Conservation (phyloP, 1,140 invertebrate species). For the Mamestra configurata region DNA sequence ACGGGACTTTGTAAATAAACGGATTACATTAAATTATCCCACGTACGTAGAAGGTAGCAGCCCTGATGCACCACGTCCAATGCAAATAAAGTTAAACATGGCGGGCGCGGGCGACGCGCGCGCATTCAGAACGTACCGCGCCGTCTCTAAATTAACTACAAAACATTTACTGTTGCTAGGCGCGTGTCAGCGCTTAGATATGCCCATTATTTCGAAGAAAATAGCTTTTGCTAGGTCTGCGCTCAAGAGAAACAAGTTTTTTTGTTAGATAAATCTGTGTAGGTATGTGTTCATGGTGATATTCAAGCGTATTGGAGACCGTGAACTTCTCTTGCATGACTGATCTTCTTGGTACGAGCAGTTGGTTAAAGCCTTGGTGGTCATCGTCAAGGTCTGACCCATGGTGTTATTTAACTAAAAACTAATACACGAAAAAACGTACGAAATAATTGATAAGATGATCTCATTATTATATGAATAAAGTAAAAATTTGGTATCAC, state of each 20-base stretch:
- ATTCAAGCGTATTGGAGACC: neutral
- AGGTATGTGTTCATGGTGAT: neutral
- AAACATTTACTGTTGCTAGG: conserved; percentile 39
- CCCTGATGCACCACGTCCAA: conserved; percentile 40
- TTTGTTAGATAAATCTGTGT: neutral
- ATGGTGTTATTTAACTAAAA: neutral
- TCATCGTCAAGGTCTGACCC: neutral
- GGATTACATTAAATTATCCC: neutral
- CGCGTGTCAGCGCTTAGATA: conserved; percentile 43
- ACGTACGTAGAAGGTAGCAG: too few relatives aligned
- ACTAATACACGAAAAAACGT: neutral
- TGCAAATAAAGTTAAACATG: conserved; percentile 50
- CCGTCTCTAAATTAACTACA: conserved; percentile 38
- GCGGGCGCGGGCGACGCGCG: conserved; percentile 27
- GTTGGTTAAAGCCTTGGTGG: neutral
- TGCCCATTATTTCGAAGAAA: conserved; percentile 29
- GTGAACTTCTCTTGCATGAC: neutral
- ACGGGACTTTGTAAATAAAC: too few relatives aligned
- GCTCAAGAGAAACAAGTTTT: neutral
- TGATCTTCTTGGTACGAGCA: neutral
- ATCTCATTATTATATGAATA: too few relatives aligned
- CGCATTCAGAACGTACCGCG: conserved; percentile 38
- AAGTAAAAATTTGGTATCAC: too few relatives aligned
- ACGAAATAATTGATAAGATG: too few relatives aligned
- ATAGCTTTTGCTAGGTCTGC: neutral